Conservation (phyloP, 2,113 vertebrate genomes). For the Myotis lucifugus region DNA sequence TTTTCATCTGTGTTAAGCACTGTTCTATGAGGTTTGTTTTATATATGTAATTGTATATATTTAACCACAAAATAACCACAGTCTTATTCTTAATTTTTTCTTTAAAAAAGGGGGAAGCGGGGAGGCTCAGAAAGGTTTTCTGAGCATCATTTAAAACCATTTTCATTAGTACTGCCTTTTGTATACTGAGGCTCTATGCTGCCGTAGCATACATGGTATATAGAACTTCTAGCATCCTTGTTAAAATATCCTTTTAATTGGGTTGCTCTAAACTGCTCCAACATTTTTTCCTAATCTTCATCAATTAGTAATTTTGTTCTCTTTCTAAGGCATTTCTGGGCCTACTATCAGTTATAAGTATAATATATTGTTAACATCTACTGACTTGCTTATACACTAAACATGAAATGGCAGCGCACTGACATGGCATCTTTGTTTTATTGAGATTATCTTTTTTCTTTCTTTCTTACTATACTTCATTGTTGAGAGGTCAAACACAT, state of each 20-base stretch:
- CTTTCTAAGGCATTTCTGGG: background rate
- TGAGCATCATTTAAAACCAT: background rate
- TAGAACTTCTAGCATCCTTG: background rate
- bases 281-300: background rate
- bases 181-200: background rate
- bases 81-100: background rate
- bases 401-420: background rate
- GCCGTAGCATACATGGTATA: too few species aligned
- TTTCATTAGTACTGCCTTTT: background rate
- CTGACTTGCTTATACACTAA: background rate
- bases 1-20: background rate
- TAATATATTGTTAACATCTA: background rate
- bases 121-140: background rate
- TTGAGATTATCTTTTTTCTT: background rate
- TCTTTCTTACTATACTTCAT: background rate
- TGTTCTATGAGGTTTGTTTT: background rate
- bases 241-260: background rate
- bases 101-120: background rate
- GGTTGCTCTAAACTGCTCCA: background rate
- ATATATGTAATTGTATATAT: background rate
- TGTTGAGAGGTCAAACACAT: background rate
- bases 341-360: background rate
- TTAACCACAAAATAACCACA: slow-evolving; percentile 22
- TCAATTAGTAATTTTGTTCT: background rate
- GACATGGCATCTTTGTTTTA: background rate